A percentile compares a stretch with the other conserved stretches of the same genome.
These are phyloP conservation scores for Drosophila basisetae DNA, from an alignment of 2,888 invertebrate genomes.

Conservation along the genomic window DNA sequence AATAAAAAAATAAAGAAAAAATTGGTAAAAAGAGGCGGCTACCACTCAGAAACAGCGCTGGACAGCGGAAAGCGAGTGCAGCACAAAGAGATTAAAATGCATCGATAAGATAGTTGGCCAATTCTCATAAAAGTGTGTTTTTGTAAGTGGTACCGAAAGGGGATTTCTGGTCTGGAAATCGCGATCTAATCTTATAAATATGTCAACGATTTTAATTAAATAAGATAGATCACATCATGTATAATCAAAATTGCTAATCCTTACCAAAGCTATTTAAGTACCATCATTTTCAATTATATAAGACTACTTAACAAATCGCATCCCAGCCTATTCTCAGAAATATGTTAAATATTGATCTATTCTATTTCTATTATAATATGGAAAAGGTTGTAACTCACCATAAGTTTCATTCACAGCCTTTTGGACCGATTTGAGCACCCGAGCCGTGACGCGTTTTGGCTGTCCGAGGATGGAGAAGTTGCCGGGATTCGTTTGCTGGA, in stretches of 20 bases:
- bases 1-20: conserved; percentile 47
- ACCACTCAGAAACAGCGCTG: conserved; percentile 34
- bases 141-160: not conserved
- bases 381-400: conserved; percentile 82
- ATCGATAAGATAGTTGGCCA: conserved; percentile 28
- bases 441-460: conserved; percentile 83
- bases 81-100: conserved; percentile 48
- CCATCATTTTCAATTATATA: not conserved
- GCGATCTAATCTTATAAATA: not conserved
- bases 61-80: conserved; percentile 30
- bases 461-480: conserved; percentile 85
- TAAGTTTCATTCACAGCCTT: conserved; percentile 85
- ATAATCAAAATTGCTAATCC: not conserved
- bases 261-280: not conserved
- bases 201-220: not conserved
- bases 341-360: not conserved
- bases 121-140: conserved; percentile 1
- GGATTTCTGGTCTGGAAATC: not conserved
- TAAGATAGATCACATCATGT: not conserved
- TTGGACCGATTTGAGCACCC: conserved; percentile 82
- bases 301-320: not conserved
- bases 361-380: not conserved
- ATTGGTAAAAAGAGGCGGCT: conserved; percentile 24
- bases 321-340: not conserved
- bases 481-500: conserved; percentile 84